These are phyloP conservation scores for Selenia dentaria DNA, from an alignment of 2,888 invertebrate species.

Conservation along the genomic window DNA sequence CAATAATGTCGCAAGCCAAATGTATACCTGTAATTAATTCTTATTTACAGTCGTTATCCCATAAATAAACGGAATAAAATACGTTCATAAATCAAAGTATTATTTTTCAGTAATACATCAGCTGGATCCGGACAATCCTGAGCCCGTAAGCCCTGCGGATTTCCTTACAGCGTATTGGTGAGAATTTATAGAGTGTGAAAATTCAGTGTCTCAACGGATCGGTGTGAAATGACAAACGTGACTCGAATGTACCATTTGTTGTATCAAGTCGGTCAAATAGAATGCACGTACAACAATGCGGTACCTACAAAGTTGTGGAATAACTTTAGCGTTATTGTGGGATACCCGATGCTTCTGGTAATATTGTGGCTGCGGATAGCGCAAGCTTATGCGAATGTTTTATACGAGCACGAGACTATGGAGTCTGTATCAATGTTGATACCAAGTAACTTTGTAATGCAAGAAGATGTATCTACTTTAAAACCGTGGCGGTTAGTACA, in stretches of 20 bases:
- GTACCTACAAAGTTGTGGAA: slow-evolving; percentile 29
- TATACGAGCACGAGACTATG: too few relatives aligned
- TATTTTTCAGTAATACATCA: slow-evolving; percentile 41
- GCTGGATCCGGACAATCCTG: slow-evolving; percentile 39
- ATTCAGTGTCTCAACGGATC: slow-evolving; percentile 62
- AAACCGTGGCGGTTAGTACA: too few relatives aligned
- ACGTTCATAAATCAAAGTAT: slow-evolving; percentile 31
- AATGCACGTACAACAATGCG: slow-evolving; percentile 19
- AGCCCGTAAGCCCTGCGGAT: slow-evolving; percentile 50
- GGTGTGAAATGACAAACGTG: slow-evolving; percentile 73
- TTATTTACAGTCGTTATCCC: slow-evolving; percentile 16
- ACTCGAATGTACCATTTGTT: slow-evolving; percentile 35
- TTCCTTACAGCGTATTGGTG: slow-evolving; percentile 57
- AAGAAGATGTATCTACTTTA: too few relatives aligned
- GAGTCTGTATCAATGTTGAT: too few relatives aligned
- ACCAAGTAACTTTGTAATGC: too few relatives aligned
- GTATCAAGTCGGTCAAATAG: too few relatives aligned
- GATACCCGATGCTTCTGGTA: slow-evolving; percentile 8
- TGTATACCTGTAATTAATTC: slow-evolving; percentile 15
- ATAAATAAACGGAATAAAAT: slow-evolving; percentile 9
- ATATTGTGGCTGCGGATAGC: slow-evolving; percentile 12
- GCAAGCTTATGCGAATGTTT: slow-evolving; percentile 1
- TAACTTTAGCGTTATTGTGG: slow-evolving; percentile 1
- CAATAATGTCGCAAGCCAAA: slow-evolving; percentile 3
- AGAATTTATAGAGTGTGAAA: slow-evolving; percentile 78